Evolutionary conservation across 2,113 vertebrate species (phyloP), one percentile per base, ranked within the genome.

Genomic region (Sebastes fasciatus): DNA sequence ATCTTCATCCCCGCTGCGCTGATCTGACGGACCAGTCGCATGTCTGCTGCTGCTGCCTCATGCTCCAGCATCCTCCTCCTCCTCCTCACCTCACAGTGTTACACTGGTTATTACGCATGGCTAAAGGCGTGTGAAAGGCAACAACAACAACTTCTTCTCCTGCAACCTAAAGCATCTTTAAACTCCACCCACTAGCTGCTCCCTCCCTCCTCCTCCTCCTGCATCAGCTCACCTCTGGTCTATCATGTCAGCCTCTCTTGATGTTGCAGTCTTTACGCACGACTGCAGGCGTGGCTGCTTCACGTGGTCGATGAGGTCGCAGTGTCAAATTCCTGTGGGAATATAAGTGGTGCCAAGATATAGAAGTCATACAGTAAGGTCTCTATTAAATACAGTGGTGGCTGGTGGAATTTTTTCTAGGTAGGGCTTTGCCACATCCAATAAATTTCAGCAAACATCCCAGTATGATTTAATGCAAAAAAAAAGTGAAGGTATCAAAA

Each of bases 41-140:
- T 80, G 66, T 90, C 90, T 13, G 87, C 79, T 43, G 87, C 79
- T 43, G 70, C 86, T 23, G 90, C 63, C 43, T 91, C 91, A 89
- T 90, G 85, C 84, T 91, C 86, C 72, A 89, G 83, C 89, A 91
- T 86, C 83, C 79, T 85, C 76, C 72, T 34, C 34, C 34, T 34
- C 34, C 34, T 34, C 34, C 34, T 34, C 34, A 34, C 34, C 34
- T 79, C 82, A 74, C 77, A 51, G 14, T 77, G 64, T 81, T 72
- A 14, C 85, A 10, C 46, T 64, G 13, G 52, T 83, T 82, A 61
- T 83, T 84, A 89, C 88, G 89, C 89, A 84, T 80, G 86, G 55
- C 63, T 70, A 48, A 34, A 74, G 1, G 61, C 21, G 64, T 45
- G 70, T 40, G 62, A 17, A 34, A 54, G 67, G 26, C 60, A 16